A percentile compares a stretch with the other conserved stretches of the same genome.
phyloP scores from a whole-genome alignment of 2,888 invertebrate genomes.

The Schizaphis graminum region DNA sequence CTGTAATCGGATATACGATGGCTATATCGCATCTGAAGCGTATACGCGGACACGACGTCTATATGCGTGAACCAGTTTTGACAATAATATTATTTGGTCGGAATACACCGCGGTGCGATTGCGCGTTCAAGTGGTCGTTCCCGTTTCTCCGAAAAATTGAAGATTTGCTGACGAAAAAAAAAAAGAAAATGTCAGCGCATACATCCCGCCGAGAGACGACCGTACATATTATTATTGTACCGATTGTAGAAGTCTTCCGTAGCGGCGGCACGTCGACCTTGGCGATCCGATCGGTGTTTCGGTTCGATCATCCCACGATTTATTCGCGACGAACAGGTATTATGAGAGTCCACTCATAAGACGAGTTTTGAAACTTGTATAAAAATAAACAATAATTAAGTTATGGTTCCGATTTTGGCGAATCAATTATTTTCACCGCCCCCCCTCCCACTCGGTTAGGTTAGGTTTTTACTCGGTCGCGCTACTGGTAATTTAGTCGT shows the following conservation, averaged over 20 bases:
- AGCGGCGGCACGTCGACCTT: not conserved
- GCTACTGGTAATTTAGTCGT: not conserved
- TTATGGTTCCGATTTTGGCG: too few species aligned
- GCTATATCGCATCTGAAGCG: not conserved
- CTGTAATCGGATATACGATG: not conserved
- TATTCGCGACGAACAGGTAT: not conserved
- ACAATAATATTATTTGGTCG: not conserved
- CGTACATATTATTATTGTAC: not conserved
- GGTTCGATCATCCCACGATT: not conserved
- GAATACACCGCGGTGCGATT: not conserved
- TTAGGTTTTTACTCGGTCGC: too few species aligned
- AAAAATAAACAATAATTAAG: too few species aligned
- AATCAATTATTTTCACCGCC: too few species aligned
- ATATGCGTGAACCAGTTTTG: not conserved
- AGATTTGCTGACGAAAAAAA: not conserved
- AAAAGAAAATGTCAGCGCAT: not conserved
- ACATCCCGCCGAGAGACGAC: not conserved
- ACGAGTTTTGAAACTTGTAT: too few species aligned
- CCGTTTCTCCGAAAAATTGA: not conserved
- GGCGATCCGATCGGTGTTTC: not conserved
- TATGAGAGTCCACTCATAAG: not conserved
- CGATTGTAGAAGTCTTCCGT: not conserved
- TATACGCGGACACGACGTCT: not conserved
- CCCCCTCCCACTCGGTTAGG: too few species aligned
- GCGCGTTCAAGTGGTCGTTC: not conserved